phyloP scores from a whole-genome alignment of 1,140 invertebrate genomes.

The Aradophagus sp. region DNA sequence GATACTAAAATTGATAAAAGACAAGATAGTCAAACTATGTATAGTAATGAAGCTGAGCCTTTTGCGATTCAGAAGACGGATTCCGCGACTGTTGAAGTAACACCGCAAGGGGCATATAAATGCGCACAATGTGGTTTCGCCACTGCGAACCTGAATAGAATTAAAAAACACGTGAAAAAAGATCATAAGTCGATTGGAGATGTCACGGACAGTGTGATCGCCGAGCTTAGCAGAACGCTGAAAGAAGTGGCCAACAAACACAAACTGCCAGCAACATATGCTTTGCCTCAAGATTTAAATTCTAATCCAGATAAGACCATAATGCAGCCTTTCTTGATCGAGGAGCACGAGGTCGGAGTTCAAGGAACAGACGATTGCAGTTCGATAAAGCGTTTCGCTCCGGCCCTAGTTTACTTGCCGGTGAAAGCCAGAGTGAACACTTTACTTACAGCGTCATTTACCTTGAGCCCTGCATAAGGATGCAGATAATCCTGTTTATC shows the following conservation, averaged over 20 bases:
- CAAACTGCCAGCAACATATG: slow-evolving; percentile 78
- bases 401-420: slow-evolving; percentile 93
- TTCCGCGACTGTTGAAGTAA: slow-evolving; percentile 68
- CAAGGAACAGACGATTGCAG: slow-evolving; percentile 61
- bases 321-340: slow-evolving; percentile 91
- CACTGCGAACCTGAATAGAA: slow-evolving; percentile 78
- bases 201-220: slow-evolving; percentile 68
- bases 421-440: slow-evolving; percentile 88
- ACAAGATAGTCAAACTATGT: slow-evolving; percentile 58
- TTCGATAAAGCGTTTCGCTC: slow-evolving; percentile 79
- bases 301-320: slow-evolving; percentile 74
- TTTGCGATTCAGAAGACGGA: slow-evolving; percentile 65
- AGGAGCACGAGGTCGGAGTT: slow-evolving; percentile 74
- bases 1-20: slow-evolving; percentile 64
- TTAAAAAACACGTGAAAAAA: slow-evolving; percentile 80
- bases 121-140: slow-evolving; percentile 82
- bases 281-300: slow-evolving; percentile 75
- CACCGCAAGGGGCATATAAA: slow-evolving; percentile 74
- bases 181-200: slow-evolving; percentile 75
- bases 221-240: slow-evolving; percentile 73
- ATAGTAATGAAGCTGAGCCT: slow-evolving; percentile 48
- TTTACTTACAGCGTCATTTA: slow-evolving; percentile 90
- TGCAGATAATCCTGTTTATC: slow-evolving; percentile 24
- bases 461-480: slow-evolving; percentile 88
- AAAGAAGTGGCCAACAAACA: slow-evolving; percentile 76